Base-by-base conservation (phyloP, 2,888 invertebrate genomes). In the Acrocyrtus sp. region DNA sequence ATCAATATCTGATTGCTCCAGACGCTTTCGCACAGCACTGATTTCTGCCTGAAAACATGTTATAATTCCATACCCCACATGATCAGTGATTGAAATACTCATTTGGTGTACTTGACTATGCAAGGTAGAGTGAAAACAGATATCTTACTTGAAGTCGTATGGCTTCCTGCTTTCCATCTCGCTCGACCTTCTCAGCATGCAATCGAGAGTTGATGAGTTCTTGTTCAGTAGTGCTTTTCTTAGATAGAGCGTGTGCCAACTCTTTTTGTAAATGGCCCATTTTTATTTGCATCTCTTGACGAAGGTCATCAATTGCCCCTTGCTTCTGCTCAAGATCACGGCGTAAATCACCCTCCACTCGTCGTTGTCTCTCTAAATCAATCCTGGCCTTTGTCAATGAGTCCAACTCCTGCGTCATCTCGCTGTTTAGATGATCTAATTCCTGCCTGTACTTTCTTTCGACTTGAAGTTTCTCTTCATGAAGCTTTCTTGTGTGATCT, bases 1-100 rank as follows among this genome's bases (percentile, higher is more conserved):
- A 82, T 94, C 94, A 0, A 91, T 91, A 83, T 94, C 94, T 17
- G 92, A 90, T 62, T 93, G 87, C 83, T 94, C 93, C 80, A 93
- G 82, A 26, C 92, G 87, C 83, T 93, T 92, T 29, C 92, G 87
- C 58, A 92, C 85, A 3, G 92, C 92, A 77, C 89, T 88, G 43
- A 90, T 81, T 83, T 94, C 94, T 0, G 92, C 91, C 79, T 80
- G 34, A 26, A 63, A 26, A 54, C 8, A 41, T 39, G 6, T 39
- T 47, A 12, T 15, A 17, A 17, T 10, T 10, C 12, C 39, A 10
- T 39, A 39, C 12, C 12, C 10, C n/a, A 53, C 19, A 21, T 22
- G 12, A 19, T 22, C 24, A 5, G n/a, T n/a, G n/a, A 47, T 10
- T 19, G n/a, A 17, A 8, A 17, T 10, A 12, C 19, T 47, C 6